Conservation (phyloP, 2,113 vertebrate species). For the Hyla sarda region DNA sequence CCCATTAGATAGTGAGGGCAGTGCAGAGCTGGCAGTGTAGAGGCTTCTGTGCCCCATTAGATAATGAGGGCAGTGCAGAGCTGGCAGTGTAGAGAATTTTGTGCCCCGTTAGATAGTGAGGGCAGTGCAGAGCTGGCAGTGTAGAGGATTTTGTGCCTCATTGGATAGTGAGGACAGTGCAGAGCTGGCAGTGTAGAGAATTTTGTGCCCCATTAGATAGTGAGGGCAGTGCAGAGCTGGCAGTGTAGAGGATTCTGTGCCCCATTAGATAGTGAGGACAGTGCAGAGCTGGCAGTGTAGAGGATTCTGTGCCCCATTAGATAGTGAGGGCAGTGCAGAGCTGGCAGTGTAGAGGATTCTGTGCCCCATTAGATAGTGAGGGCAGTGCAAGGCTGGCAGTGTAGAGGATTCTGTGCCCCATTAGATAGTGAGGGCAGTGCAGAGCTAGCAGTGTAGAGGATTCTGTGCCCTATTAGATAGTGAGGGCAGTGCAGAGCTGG, state of each 20-base stretch:
- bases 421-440: too few relatives aligned
- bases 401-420: slow-evolving; percentile 18
- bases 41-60: slow-evolving; percentile 20
- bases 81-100: slow-evolving; percentile 9
- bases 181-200: not conserved
- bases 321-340: not conserved
- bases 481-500: not conserved
- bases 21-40: not conserved
- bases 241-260: slow-evolving; percentile 12
- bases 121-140: not conserved
- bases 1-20: too few relatives aligned
- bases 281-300: not conserved
- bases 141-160: slow-evolving; percentile 15
- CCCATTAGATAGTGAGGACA: too few relatives aligned
- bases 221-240: not conserved
- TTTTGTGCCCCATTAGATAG: slow-evolving; percentile 31
- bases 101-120: too few relatives aligned
- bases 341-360: slow-evolving; percentile 12
- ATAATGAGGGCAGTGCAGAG: not conserved
- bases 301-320: slow-evolving; percentile 23
- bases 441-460: not conserved
- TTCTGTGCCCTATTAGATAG: slow-evolving; percentile 31
- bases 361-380: too few relatives aligned
- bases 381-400: not conserved
- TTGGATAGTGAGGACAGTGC: too few relatives aligned